These are phyloP conservation scores for Leptopilina syphax DNA, from an alignment of 2,888 invertebrate species.

Conservation along the genomic window DNA sequence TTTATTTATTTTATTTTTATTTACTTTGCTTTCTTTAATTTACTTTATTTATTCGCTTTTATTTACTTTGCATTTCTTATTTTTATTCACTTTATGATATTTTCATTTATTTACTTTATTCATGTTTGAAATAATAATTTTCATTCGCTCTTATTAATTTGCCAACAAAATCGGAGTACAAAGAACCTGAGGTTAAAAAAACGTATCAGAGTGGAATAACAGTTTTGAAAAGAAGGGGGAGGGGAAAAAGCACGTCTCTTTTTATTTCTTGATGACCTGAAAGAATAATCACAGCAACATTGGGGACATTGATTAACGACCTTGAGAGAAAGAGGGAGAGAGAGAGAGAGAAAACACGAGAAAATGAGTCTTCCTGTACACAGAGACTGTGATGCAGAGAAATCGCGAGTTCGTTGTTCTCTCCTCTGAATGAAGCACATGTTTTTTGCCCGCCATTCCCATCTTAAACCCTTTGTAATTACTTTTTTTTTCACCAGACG, in stretches of 20 bases:
- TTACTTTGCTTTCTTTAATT: too few species aligned
- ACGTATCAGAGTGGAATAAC: neutral
- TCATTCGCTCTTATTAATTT: neutral
- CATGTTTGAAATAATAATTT: neutral
- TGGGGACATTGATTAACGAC: constrained; percentile 52
- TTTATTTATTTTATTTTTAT: too few species aligned
- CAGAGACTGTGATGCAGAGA: neutral
- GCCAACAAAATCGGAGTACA: neutral
- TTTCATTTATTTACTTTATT: too few species aligned
- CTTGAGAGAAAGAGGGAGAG: neutral
- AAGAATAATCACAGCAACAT: constrained; percentile 51
- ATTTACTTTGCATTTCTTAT: too few species aligned
- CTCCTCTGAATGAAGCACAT: constrained; percentile 20
- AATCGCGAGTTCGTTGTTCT: constrained; percentile 17
- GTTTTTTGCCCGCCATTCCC: constrained; percentile 5
- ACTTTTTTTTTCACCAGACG: constrained; percentile 21
- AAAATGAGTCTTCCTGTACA: constrained; percentile 30
- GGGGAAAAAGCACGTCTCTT: neutral
- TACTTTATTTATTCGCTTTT: too few species aligned
- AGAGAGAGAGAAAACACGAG: constrained; percentile 6
- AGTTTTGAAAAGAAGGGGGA: neutral
- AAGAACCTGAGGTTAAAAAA: neutral
- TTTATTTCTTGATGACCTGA: constrained; percentile 28
- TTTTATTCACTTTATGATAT: too few species aligned
- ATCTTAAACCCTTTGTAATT: constrained; percentile 40